Evolutionary conservation across 2,888 invertebrate genomes (phyloP).

Genomic region (Eledona agricola): DNA sequence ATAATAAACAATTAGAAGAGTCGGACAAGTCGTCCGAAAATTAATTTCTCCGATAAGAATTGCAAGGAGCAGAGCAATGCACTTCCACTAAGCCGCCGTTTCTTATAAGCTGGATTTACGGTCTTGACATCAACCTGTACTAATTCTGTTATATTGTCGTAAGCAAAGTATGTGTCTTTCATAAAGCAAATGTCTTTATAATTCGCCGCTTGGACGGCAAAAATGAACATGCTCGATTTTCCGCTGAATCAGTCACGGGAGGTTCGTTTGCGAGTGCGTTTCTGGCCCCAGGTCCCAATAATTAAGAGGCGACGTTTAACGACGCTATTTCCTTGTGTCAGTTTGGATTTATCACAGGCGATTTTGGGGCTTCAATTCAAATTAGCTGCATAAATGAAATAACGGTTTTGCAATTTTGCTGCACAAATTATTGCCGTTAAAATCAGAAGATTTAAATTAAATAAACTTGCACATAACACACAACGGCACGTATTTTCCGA

Average conservation of each 20-base stretch:
- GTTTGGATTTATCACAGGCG: too few species aligned
- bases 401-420: too few species aligned
- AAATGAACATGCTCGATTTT: conserved; percentile 14
- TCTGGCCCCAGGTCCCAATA: too few species aligned
- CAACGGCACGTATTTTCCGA: too few species aligned
- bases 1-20: conserved; percentile 19
- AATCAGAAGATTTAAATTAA: too few species aligned
- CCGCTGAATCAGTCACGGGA: conserved; percentile 15
- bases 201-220: conserved; percentile 13
- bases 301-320: too few species aligned
- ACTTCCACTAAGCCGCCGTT: conserved; percentile 28
- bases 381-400: too few species aligned
- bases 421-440: too few species aligned
- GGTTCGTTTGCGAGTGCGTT: too few species aligned
- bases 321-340: too few species aligned
- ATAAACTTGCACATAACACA: too few species aligned
- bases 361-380: too few species aligned
- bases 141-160: conserved; percentile 34
- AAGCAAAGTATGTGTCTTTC: conserved; percentile 28
- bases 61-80: conserved; percentile 21
- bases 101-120: conserved; percentile 33
- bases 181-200: conserved; percentile 33
- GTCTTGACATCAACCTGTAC: conserved; percentile 28
- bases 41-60: conserved; percentile 24
- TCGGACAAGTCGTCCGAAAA: conserved; percentile 14